A percentile compares a stretch with the other conserved stretches of the same genome.
These are phyloP conservation scores for Sphyrna mokarran DNA, from an alignment of 2,113 vertebrate genomes.

Conservation along the genomic window DNA sequence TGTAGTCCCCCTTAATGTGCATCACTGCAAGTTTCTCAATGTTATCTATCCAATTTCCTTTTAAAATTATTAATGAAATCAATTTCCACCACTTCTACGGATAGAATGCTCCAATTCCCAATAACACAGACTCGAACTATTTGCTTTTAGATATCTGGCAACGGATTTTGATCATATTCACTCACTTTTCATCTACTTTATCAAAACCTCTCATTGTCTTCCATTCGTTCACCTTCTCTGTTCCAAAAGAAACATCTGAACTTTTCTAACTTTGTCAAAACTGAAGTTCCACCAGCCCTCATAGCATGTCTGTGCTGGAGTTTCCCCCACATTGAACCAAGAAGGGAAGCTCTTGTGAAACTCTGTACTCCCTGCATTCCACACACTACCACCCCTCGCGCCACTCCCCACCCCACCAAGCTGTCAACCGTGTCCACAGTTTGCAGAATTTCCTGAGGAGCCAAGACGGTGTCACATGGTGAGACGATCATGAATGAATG, in stretches of 20 bases:
- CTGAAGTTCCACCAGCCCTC: neutral
- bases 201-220: neutral
- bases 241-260: neutral
- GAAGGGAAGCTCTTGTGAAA: neutral
- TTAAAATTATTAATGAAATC: neutral
- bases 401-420: too few species aligned
- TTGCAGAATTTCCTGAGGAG: neutral
- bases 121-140: neutral
- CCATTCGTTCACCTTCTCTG: neutral
- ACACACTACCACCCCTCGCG: too few species aligned
- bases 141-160: neutral
- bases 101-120: neutral
- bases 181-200: neutral
- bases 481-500: neutral
- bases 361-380: neutral
- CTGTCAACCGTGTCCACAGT: neutral
- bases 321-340: neutral
- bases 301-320: neutral
- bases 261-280: neutral
- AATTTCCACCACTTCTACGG: neutral
- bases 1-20: neutral
- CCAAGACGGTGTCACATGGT: neutral
- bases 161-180: neutral
- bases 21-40: neutral
- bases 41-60: neutral